phyloP scores from a whole-genome alignment of 1,140 invertebrate genomes.

The Ridgeia piscesae region DNA sequence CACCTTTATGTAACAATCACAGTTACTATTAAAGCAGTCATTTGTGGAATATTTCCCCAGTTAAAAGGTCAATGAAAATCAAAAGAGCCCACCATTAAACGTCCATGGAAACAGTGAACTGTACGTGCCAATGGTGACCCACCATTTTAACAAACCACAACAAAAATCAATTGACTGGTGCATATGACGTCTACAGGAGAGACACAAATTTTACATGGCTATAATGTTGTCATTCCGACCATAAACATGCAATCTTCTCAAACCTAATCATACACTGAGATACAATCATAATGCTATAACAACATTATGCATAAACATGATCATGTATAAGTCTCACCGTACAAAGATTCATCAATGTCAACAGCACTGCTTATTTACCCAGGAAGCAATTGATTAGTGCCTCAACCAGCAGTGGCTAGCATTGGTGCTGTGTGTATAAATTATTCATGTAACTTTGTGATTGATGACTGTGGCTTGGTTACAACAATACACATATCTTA shows the following conservation, averaged over 20 bases:
- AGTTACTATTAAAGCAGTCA: not conserved
- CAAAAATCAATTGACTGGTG: not conserved
- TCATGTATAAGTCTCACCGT: conserved; percentile 33
- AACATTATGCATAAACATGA: not conserved
- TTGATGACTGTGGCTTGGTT: not conserved
- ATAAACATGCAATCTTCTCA: not conserved
- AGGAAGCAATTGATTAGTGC: not conserved
- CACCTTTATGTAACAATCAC: not conserved
- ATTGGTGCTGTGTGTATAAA: not conserved
- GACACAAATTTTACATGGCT: not conserved
- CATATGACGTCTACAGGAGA: not conserved
- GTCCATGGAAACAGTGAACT: not conserved
- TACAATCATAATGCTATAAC: not conserved
- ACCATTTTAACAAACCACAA: no score
- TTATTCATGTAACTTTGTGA: not conserved
- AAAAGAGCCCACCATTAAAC: not conserved
- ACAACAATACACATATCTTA: not conserved
- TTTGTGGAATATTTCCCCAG: not conserved
- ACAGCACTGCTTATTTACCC: not conserved
- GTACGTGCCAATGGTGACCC: not conserved
- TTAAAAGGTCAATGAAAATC: not conserved
- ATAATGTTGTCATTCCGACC: not conserved
- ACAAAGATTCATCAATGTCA: not conserved
- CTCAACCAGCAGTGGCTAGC: not conserved
- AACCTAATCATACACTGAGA: not conserved